phyloP scores from a whole-genome alignment of 1,140 invertebrate species.

The Apis dorsata region DNA sequence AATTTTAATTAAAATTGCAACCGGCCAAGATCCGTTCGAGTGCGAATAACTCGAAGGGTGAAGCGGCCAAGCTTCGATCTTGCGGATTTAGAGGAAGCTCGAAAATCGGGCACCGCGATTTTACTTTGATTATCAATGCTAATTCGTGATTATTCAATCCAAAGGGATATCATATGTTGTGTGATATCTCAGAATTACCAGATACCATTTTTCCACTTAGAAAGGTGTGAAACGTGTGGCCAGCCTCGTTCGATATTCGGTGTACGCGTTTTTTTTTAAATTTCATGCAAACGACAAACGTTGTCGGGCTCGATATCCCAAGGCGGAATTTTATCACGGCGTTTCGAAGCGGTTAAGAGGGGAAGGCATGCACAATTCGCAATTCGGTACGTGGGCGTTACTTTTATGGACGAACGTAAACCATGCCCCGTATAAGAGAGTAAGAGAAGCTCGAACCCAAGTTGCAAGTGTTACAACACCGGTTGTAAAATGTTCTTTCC shows the following conservation, averaged over 20 bases:
- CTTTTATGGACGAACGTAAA: constrained; percentile 76
- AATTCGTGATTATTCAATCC: too few species aligned
- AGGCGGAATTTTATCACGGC: constrained; percentile 67
- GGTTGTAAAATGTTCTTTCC: constrained; percentile 60
- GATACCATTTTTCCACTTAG: too few species aligned
- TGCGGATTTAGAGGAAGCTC: not conserved
- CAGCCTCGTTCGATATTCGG: constrained; percentile 18
- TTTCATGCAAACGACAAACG: constrained; percentile 62
- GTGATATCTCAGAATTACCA: too few species aligned
- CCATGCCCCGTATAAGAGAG: constrained; percentile 73
- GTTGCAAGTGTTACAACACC: constrained; percentile 38
- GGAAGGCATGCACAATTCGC: constrained; percentile 61
- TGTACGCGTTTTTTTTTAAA: constrained; percentile 31
- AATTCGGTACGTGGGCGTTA: constrained; percentile 63
- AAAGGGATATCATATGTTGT: too few species aligned
- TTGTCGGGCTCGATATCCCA: constrained; percentile 40
- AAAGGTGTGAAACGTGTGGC: too few species aligned
- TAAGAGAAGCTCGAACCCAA: constrained; percentile 62
- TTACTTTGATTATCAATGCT: not conserved
- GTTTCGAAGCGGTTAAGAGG: constrained; percentile 69
- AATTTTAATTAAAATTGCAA: constrained; percentile 69
- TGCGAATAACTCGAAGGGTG: constrained; percentile 26
- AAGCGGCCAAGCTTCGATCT: constrained; percentile 11
- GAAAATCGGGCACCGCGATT: not conserved
- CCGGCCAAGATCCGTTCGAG: constrained; percentile 58